Evolutionary conservation across 2,888 invertebrate genomes (phyloP).

Genomic region (Octodonta nipae): DNA sequence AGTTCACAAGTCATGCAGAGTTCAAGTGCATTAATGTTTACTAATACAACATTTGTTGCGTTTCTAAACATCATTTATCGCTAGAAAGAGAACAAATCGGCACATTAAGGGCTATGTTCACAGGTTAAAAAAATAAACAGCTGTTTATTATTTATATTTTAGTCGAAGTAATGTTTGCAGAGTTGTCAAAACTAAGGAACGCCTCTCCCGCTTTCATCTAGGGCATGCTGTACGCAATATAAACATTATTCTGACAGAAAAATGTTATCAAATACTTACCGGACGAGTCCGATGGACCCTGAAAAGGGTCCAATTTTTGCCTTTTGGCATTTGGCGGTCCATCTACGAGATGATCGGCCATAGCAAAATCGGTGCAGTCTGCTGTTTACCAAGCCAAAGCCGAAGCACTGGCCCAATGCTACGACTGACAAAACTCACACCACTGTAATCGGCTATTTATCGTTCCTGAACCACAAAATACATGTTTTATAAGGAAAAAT

Average conservation of each 20-base stretch:
- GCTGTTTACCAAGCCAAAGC: constrained; percentile 56
- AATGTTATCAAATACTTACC: constrained; percentile 42
- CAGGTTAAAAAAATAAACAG: constrained; percentile 11
- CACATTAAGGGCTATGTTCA: not conserved
- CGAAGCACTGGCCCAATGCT: constrained; percentile 39
- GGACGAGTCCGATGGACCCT: constrained; percentile 66
- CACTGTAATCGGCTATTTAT: constrained; percentile 35
- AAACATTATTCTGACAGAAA: constrained; percentile 15
- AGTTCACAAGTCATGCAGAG: constrained; percentile 20
- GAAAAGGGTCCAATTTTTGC: constrained; percentile 77
- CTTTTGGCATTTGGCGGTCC: constrained; percentile 89
- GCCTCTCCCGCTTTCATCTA: constrained; percentile 31
- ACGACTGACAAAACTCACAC: constrained; percentile 33
- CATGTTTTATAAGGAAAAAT: constrained; percentile 35
- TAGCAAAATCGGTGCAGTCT: constrained; percentile 36
- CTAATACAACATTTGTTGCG: constrained; percentile 7
- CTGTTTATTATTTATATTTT: constrained; percentile 13
- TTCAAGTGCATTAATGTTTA: constrained; percentile 25
- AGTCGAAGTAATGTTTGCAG: constrained; percentile 14
- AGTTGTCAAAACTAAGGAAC: constrained; percentile 25
- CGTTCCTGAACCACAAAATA: constrained; percentile 33
- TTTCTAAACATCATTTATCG: no score
- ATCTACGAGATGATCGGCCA: constrained; percentile 90
- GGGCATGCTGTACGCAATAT: constrained; percentile 27
- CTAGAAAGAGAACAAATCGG: no score